A percentile compares a stretch with the other conserved stretches of the same genome.
Conservation (phyloP, 2,888 invertebrate species). For the Desoria tigrina region DNA sequence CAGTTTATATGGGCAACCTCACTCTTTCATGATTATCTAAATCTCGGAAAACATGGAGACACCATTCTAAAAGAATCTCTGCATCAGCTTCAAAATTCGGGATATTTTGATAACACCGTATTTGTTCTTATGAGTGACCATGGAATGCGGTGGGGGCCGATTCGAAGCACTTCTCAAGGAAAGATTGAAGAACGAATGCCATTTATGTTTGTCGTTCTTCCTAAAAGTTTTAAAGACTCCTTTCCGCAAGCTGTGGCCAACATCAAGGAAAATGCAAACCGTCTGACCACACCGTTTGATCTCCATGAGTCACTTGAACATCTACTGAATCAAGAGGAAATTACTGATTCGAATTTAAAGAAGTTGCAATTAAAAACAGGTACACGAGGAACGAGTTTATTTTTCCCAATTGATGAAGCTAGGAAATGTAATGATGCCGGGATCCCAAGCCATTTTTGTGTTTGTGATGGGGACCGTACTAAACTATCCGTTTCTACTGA, state of each 20-base stretch:
- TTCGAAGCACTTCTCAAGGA: constrained; percentile 76
- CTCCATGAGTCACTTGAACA: constrained; percentile 76
- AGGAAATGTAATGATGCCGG: constrained; percentile 28
- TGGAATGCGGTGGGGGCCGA: constrained; percentile 82
- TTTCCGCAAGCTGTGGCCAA: constrained; percentile 67
- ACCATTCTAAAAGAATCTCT: constrained; percentile 65
- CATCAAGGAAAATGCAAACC: constrained; percentile 57
- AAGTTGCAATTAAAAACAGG: not conserved
- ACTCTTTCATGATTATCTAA: constrained; percentile 80
- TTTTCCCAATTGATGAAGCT: constrained; percentile 1
- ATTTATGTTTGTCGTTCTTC: constrained; percentile 71
- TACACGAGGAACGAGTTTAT: constrained; percentile 20
- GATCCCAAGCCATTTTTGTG: constrained; percentile 26
- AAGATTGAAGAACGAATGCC: constrained; percentile 83
- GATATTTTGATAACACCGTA: constrained; percentile 68
- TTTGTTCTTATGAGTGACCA: constrained; percentile 81
- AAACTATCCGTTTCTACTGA: constrained; percentile 13
- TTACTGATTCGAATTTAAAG: too few relatives aligned
- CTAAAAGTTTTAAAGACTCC: constrained; percentile 68
- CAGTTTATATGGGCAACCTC: constrained; percentile 82
- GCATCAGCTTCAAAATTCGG: constrained; percentile 59
- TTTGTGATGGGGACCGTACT: constrained; percentile 20
- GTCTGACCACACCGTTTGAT: constrained; percentile 80
- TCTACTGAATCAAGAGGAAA: constrained; percentile 58
- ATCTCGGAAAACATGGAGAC: constrained; percentile 75